Evolutionary conservation across 2,113 vertebrate species (phyloP).

Genomic region (Prochilodus magdalenae): DNA sequence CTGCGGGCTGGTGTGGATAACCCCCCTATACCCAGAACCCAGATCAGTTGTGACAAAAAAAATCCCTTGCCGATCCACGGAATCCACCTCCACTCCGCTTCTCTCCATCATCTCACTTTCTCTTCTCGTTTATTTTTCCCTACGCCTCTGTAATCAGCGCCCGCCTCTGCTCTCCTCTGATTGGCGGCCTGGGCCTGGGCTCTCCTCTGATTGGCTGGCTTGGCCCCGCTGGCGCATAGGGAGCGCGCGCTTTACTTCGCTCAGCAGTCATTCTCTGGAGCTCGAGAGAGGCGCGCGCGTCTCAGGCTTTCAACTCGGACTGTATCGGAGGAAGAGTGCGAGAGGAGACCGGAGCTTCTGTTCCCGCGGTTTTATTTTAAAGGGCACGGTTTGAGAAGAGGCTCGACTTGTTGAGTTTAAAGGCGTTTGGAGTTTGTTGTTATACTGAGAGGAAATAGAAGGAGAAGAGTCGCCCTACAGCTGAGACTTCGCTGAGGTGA

Average conservation of each 20-base stretch:
- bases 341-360: background rate
- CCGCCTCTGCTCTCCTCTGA: background rate
- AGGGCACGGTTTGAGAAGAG: too few species aligned
- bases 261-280: background rate
- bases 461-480: too few species aligned
- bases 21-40: background rate
- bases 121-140: constrained; percentile 21
- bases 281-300: background rate
- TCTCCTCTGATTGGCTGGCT: background rate
- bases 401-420: too few species aligned
- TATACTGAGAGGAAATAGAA: background rate
- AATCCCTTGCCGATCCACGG: background rate
- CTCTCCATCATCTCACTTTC: background rate
- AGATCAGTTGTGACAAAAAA: background rate
- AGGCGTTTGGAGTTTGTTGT: background rate
- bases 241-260: constrained; percentile 25
- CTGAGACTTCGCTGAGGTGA: background rate
- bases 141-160: background rate
- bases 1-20: too few species aligned
- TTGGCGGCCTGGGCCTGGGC: constrained; percentile 23
- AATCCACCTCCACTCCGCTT: background rate
- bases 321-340: background rate
- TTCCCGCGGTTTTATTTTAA: background rate
- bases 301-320: background rate
- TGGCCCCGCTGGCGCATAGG: background rate